A percentile compares a stretch with the other conserved stretches of the same genome.
Conservation (phyloP, 2,113 vertebrate genomes). For the Morone saxatilis region DNA sequence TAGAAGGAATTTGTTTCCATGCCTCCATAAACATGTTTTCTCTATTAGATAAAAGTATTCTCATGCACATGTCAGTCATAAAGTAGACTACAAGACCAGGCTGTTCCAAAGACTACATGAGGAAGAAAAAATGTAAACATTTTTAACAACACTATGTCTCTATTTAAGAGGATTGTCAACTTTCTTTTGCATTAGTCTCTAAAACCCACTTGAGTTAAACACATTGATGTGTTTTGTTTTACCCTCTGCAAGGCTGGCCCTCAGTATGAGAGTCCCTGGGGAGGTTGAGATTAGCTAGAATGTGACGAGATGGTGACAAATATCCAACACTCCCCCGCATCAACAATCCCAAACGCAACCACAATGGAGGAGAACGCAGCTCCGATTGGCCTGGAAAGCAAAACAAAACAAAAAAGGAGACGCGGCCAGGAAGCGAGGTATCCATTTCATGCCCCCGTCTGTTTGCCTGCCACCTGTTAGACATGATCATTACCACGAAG, state of each 20-base stretch:
- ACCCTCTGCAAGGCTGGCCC: conserved; percentile 44
- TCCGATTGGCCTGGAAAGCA: conserved; percentile 75
- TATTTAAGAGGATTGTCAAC: conserved; percentile 54
- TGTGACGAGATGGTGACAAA: conserved; percentile 84
- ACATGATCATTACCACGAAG: conserved; percentile 91
- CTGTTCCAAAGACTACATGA: conserved; percentile 32
- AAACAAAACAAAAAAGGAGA: conserved; percentile 83
- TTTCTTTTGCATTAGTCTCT: conserved; percentile 58
- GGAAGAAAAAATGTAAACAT: conserved; percentile 38
- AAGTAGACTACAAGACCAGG: not conserved
- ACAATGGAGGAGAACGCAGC: conserved; percentile 36
- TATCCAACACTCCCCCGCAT: conserved; percentile 72
- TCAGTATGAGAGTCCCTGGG: conserved; percentile 52
- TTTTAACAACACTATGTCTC: conserved; percentile 37
- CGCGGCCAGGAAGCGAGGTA: conserved; percentile 92
- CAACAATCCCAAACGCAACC: conserved; percentile 63
- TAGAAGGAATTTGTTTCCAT: conserved; percentile 44
- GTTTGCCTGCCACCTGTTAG: conserved; percentile 98
- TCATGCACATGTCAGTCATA: conserved; percentile 37
- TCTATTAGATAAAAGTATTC: conserved; percentile 53
- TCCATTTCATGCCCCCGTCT: conserved; percentile 91
- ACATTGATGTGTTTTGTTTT: conserved; percentile 59
- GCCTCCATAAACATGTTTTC: conserved; percentile 60
- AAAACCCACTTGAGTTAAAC: conserved; percentile 70
- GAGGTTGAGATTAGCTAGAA: conserved; percentile 78